phyloP scores from a whole-genome alignment of 1,140 invertebrate species.

The Lasioglossum albipes region DNA sequence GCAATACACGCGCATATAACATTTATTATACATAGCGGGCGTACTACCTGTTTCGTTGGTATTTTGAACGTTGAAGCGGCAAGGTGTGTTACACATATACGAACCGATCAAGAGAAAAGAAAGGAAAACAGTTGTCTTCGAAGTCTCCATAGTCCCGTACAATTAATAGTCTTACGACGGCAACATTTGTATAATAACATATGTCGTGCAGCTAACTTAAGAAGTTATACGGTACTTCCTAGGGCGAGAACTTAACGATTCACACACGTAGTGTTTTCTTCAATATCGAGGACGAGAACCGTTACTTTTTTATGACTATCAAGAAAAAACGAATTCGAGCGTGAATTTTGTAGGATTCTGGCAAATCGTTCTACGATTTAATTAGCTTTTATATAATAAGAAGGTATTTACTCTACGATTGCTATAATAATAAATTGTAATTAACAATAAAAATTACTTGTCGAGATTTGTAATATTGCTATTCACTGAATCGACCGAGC shows the following conservation, averaged over 20 bases:
- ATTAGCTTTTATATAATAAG: conserved; percentile 54
- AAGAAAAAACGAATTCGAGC: conserved; percentile 27
- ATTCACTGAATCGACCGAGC: background rate
- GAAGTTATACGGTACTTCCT: conserved; percentile 12
- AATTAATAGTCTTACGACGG: background rate
- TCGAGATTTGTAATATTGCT: conserved; percentile 5
- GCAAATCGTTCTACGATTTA: conserved; percentile 44
- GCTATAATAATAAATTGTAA: conserved; percentile 41
- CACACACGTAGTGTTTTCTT: conserved; percentile 17
- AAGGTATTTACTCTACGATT: conserved; percentile 38
- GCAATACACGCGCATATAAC: background rate
- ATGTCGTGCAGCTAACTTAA: background rate
- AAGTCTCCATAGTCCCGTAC: conserved; percentile 13
- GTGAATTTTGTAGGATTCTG: conserved; percentile 29
- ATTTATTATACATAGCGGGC: background rate
- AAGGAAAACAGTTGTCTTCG: conserved; percentile 16
- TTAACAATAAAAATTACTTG: conserved; percentile 47
- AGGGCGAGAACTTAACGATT: background rate
- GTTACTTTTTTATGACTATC: conserved; percentile 45
- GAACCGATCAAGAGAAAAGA: background rate
- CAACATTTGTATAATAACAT: conserved; percentile 1
- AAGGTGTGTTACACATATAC: conserved; percentile 7
- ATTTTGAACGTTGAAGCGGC: background rate
- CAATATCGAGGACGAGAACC: background rate
- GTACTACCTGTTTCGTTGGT: background rate